Conservation (phyloP, 2,888 invertebrate species). For the Pinctada fucata region DNA sequence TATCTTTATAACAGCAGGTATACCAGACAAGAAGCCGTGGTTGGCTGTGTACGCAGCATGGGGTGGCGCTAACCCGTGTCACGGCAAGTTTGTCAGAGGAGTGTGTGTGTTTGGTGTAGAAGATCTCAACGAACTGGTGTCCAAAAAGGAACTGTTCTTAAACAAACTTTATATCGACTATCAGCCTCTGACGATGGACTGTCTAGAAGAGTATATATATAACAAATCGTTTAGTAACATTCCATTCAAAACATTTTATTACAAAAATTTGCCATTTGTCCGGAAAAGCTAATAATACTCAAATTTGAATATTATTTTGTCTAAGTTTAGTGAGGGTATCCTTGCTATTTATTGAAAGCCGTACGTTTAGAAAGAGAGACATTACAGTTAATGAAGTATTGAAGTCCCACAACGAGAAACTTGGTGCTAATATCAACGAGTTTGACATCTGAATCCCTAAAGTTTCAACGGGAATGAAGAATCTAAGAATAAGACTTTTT, state of each 20-base stretch:
- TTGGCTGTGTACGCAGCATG: constrained; percentile 69
- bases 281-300: too few species aligned
- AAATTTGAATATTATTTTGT: too few species aligned
- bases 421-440: too few species aligned
- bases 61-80: constrained; percentile 62
- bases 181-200: constrained; percentile 67
- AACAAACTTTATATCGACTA: constrained; percentile 70
- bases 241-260: constrained; percentile 38
- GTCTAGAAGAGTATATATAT: constrained; percentile 68
- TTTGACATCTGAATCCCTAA: too few species aligned
- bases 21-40: constrained; percentile 63
- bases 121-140: constrained; percentile 61
- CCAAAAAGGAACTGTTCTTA: constrained; percentile 64
- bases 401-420: too few species aligned
- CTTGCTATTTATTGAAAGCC: too few species aligned
- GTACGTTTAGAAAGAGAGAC: too few species aligned
- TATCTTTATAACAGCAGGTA: constrained; percentile 34
- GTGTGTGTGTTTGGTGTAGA: constrained; percentile 71
- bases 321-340: too few species aligned
- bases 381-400: too few species aligned
- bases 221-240: constrained; percentile 55
- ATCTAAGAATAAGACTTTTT: too few species aligned
- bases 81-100: constrained; percentile 65
- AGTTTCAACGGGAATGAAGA: too few species aligned
- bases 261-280: constrained; percentile 49